Evolutionary conservation across 2,888 invertebrate genomes (phyloP), one percentile per base, ranked within the genome.

Genomic region (Magallana nippona): DNA sequence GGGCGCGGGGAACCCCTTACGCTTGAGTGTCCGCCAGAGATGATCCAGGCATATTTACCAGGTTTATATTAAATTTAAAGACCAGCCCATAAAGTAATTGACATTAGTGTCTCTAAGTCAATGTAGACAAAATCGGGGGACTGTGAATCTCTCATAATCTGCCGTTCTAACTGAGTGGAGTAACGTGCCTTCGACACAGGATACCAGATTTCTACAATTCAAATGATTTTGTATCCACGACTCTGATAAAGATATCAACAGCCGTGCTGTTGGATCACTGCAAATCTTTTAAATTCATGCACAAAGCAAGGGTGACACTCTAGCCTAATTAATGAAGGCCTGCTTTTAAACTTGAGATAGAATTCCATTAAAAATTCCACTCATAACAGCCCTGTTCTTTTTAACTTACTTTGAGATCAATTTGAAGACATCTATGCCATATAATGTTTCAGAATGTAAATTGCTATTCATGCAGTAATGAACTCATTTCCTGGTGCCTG

Each of bases 231-330:
- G 27, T 79, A 56, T 79, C 57, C 56, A 79, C 56, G 79, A n/a
- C 79, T 56, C 22, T 79, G 27, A 19, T 79, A 79, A 57, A 27
- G 79, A 79, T 79, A 79, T 79, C 79, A 57, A 57, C 27, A 56
- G 57, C 22, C 57, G 1, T 79, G 56, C 27, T 56, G 56, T 79
- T 57, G 13, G 10, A 19, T n/a, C 15, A 15, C 22, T 57, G 27
- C 79, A 57, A 15, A 57, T 57, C 57, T 79, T 79, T 79, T 19
- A 56, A 79, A 27, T 56, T 56, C 56, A 79, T 19, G 19, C 27
- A 79, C 19, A 78, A 79, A 56, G 56, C 79, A 79, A 19, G n/a
- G 63, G 63, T 79, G 79, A 79, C 79, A 79, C 15, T 63, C 63
- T 27, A 71, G 71, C 71, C 71, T 71, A 71, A 71, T 71, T 71